Conservation (phyloP, 2,888 invertebrate species). For the Kryphioiulus occultus region DNA sequence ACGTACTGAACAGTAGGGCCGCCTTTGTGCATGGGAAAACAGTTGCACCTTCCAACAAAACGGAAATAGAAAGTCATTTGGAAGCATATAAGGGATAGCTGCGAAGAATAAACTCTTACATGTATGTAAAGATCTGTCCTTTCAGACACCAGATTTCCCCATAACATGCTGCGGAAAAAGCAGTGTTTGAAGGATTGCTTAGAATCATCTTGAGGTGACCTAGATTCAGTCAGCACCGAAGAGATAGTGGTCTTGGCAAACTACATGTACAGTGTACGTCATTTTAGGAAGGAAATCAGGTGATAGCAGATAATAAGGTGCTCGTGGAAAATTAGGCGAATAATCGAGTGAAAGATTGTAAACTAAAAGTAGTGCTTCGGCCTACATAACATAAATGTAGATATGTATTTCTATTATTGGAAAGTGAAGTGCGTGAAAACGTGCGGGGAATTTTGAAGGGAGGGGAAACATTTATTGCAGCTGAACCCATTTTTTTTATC, state of each 20-base stretch:
- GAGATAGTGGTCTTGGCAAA: not conserved
- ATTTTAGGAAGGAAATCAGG: not conserved
- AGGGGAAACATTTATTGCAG: too few species aligned
- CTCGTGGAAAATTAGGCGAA: not conserved
- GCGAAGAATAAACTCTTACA: too few species aligned
- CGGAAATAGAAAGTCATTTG: not conserved
- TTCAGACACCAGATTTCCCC: not conserved
- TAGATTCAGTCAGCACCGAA: not conserved
- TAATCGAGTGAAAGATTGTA: not conserved
- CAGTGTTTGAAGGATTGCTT: not conserved
- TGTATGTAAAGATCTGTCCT: not conserved
- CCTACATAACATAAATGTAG: not conserved
- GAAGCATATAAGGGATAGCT: not conserved
- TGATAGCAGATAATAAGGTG: not conserved
- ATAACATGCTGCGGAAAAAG: not conserved
- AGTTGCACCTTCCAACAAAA: not conserved
- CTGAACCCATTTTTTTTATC: too few species aligned
- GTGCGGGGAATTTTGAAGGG: not conserved
- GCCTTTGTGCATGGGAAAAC: not conserved
- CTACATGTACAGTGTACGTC: not conserved
- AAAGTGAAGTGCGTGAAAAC: not conserved
- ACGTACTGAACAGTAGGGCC: too few species aligned
- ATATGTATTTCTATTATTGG: not conserved
- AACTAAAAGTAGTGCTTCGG: not conserved
- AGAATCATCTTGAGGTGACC: not conserved